Conservation (phyloP, 1,140 invertebrate genomes). For the Cataglyphis hispanica region DNA sequence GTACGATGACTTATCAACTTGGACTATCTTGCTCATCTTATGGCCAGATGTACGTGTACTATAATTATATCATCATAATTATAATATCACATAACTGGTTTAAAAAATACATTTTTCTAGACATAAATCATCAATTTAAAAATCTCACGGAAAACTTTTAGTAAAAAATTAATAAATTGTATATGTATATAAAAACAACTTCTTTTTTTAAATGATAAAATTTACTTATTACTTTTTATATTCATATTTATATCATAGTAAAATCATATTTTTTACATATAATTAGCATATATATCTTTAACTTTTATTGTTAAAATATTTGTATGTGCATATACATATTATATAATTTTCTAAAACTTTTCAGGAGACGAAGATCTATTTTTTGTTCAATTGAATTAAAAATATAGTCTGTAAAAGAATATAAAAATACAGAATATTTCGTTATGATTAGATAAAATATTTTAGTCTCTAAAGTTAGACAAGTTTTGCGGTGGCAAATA, state of each 20-base stretch:
- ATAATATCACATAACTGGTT: no score
- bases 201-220: no score
- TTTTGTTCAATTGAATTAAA: background rate
- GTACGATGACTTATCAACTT: conserved; percentile 19
- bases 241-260: no score
- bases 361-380: background rate
- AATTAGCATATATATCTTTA: background rate
- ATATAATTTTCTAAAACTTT: background rate
- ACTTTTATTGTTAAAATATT: background rate
- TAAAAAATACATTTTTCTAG: no score
- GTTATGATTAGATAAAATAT: background rate
- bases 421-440: background rate
- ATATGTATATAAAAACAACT: no score
- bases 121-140: no score
- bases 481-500: background rate
- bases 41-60: background rate
- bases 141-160: no score
- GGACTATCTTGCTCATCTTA: background rate
- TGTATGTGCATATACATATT: background rate
- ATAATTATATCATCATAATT: background rate
- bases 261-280: no score
- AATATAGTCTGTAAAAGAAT: background rate
- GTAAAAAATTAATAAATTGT: no score
- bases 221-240: no score
- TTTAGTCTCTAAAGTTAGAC: background rate